These are phyloP conservation scores for Acleris emargana DNA, from an alignment of 2,888 invertebrate species.

Conservation along the genomic window DNA sequence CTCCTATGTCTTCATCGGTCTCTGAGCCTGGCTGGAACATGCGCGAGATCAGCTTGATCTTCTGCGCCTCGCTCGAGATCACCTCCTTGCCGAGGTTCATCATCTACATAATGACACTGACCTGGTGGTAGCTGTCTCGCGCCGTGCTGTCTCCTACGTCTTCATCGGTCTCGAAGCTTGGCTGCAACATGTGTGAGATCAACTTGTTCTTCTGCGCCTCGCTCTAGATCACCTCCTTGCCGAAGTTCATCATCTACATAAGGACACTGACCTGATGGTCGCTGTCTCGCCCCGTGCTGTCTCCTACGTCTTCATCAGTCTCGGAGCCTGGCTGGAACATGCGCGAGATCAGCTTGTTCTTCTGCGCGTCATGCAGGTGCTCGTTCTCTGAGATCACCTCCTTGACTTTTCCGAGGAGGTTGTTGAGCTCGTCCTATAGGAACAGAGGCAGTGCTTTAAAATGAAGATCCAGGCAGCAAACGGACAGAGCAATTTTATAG, in stretches of 20 bases:
- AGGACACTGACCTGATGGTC: constrained; percentile 66
- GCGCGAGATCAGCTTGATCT: too few relatives aligned
- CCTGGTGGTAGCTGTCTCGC: constrained; percentile 76
- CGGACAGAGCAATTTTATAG: too few relatives aligned
- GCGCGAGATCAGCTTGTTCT: constrained; percentile 85
- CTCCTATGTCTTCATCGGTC: too few relatives aligned
- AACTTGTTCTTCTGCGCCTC: constrained; percentile 89
- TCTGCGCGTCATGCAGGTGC: constrained; percentile 90
- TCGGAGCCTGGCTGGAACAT: constrained; percentile 83
- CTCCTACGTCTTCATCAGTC: constrained; percentile 74
- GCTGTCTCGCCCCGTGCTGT: constrained; percentile 76
- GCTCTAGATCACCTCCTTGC: constrained; percentile 92
- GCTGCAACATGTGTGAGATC: constrained; percentile 85
- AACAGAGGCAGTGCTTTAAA: not conserved
- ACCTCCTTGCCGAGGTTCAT: too few relatives aligned
- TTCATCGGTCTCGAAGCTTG: constrained; percentile 76
- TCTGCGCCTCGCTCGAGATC: too few relatives aligned
- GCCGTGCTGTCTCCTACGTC: constrained; percentile 77
- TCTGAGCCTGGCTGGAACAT: too few relatives aligned
- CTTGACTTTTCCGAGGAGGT: constrained; percentile 91
- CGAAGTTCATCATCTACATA: constrained; percentile 60
- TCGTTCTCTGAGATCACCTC: constrained; percentile 94
- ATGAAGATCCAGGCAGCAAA: too few relatives aligned
- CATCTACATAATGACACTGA: too few relatives aligned
- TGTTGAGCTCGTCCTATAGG: constrained; percentile 88